These are phyloP conservation scores for Andrena trimmerana DNA, from an alignment of 2,888 invertebrate genomes.

Conservation along the genomic window DNA sequence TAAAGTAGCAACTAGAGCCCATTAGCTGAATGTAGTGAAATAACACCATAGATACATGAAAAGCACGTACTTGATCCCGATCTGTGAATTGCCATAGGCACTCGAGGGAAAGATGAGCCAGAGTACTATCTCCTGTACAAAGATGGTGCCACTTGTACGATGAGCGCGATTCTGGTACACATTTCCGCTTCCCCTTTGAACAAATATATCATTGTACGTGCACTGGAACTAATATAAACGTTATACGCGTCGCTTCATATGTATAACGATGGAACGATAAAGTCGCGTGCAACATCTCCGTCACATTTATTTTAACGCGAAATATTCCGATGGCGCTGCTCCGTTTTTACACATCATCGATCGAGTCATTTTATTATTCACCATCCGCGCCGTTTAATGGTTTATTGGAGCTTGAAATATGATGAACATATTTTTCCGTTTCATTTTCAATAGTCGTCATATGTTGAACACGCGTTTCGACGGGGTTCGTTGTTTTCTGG, in stretches of 20 bases:
- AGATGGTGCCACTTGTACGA: constrained; percentile 64
- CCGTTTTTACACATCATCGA: neutral
- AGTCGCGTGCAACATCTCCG: constrained; percentile 8
- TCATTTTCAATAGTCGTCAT: neutral
- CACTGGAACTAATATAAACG: constrained; percentile 8
- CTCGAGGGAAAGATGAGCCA: constrained; percentile 15
- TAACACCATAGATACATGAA: constrained; percentile 41
- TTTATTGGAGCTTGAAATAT: neutral
- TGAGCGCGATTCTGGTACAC: neutral
- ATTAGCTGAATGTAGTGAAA: constrained; percentile 44
- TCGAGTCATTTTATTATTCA: neutral
- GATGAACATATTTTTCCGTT: too few relatives aligned
- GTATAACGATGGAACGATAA: neutral
- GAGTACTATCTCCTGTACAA: constrained; percentile 31
- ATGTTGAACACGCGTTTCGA: neutral
- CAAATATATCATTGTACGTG: constrained; percentile 25
- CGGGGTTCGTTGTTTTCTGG: neutral
- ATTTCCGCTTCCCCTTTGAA: constrained; percentile 15
- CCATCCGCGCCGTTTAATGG: neutral
- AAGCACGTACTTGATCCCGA: constrained; percentile 44
- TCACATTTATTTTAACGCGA: constrained; percentile 3
- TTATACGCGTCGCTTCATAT: neutral
- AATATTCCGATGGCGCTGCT: neutral
- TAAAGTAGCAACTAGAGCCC: constrained; percentile 31
- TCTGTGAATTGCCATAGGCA: constrained; percentile 41